A percentile compares a stretch with the other conserved stretches of the same genome.
Conservation (phyloP, 2,888 invertebrate genomes). For the Harpagoxenus sublaevis region DNA sequence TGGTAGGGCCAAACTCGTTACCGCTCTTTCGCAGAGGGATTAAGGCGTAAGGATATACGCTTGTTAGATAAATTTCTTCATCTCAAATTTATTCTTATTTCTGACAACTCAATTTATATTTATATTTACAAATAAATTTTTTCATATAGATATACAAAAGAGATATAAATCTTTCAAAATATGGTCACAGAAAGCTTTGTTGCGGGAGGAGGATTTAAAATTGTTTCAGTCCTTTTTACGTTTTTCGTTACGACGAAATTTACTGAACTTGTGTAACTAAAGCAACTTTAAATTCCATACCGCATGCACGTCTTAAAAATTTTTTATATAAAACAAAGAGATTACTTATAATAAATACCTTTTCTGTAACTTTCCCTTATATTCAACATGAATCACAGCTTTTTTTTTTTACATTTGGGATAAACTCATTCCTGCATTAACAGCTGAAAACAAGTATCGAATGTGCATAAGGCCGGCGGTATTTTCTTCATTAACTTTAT, state of each 20-base stretch:
- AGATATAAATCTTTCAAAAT: background rate
- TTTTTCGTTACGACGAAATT: background rate
- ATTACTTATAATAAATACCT: conserved; percentile 28
- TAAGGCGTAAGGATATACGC: background rate
- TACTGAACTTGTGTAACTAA: background rate
- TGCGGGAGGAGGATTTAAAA: background rate
- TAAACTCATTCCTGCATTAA: conserved; percentile 59
- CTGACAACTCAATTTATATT: background rate
- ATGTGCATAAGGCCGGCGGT: conserved; percentile 82
- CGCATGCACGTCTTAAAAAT: background rate
- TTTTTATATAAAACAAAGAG: background rate
- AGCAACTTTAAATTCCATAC: conserved; percentile 17
- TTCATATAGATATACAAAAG: background rate
- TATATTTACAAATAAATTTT: conserved; percentile 29
- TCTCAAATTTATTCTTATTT: conserved; percentile 1
- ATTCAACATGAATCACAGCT: conserved; percentile 20
- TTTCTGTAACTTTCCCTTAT: background rate
- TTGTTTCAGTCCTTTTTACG: background rate
- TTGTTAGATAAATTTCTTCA: background rate
- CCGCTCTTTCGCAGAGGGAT: background rate
- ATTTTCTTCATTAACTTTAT: conserved; percentile 81
- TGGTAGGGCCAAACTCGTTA: background rate
- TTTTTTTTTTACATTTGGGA: background rate
- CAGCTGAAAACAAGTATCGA: conserved; percentile 73
- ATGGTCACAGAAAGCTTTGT: background rate